Conservation (phyloP, 2,888 invertebrate genomes). For the Mythimna pallens region DNA sequence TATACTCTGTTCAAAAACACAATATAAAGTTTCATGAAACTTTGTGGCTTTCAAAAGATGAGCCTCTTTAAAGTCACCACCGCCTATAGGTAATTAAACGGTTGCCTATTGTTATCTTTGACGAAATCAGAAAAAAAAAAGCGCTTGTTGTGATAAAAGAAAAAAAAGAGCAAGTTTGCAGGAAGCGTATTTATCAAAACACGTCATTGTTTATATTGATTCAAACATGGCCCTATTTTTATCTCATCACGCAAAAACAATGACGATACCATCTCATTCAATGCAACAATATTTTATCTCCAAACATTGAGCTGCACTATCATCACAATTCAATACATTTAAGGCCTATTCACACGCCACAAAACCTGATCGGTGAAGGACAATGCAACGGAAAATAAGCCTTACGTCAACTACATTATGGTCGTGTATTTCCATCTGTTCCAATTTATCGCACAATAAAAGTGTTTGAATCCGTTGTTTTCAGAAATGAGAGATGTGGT, state of each 20-base stretch:
- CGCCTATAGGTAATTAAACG: too few species aligned
- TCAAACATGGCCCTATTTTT: slow-evolving; percentile 19
- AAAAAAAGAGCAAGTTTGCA: too few species aligned
- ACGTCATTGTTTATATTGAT: background rate
- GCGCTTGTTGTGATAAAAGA: too few species aligned
- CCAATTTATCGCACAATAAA: slow-evolving; percentile 87
- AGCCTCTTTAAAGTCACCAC: too few species aligned
- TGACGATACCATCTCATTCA: slow-evolving; percentile 32
- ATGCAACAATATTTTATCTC: slow-evolving; percentile 52
- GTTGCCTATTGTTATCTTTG: too few species aligned
- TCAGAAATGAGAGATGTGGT: slow-evolving; percentile 83
- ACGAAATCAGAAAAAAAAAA: too few species aligned
- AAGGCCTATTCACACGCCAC: slow-evolving; percentile 45
- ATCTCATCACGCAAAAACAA: slow-evolving; percentile 32
- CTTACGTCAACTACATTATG: slow-evolving; percentile 72
- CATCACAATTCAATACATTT: slow-evolving; percentile 61
- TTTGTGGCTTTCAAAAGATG: too few species aligned
- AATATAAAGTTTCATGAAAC: too few species aligned
- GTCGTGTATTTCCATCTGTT: slow-evolving; percentile 80
- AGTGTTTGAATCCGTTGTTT: slow-evolving; percentile 85
- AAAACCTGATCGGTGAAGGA: slow-evolving; percentile 47
- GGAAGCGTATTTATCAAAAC: background rate
- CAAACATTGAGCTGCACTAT: slow-evolving; percentile 44
- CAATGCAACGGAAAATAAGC: slow-evolving; percentile 63
- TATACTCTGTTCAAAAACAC: too few species aligned